phyloP scores from a whole-genome alignment of 1,140 invertebrate genomes.

The Meloidogyne chitwoodi region DNA sequence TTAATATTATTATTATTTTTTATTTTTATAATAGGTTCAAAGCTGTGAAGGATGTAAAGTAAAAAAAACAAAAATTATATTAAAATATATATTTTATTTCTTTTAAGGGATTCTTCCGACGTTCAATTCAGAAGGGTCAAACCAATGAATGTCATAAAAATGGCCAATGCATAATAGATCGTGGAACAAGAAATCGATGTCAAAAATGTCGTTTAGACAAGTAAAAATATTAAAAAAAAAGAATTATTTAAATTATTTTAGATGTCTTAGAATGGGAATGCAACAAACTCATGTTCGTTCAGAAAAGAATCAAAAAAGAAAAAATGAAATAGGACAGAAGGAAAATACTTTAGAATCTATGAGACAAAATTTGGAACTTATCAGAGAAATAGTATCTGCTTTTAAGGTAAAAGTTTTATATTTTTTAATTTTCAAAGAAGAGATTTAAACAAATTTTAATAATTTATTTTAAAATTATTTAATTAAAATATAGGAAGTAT shows the following conservation, averaged over 20 bases:
- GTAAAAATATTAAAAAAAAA: background rate
- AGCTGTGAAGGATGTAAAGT: slow-evolving; percentile 21
- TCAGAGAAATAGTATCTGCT: background rate
- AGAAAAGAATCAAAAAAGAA: slow-evolving; percentile 25
- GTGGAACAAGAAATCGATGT: slow-evolving; percentile 27
- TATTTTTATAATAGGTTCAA: slow-evolving; percentile 12
- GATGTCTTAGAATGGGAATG: slow-evolving; percentile 20
- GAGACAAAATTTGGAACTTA: slow-evolving; percentile 8
- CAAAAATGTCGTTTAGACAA: slow-evolving; percentile 35
- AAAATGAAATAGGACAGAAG: slow-evolving; percentile 12
- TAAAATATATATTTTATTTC: background rate
- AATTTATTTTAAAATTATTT: background rate
- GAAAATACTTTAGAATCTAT: slow-evolving; percentile 8
- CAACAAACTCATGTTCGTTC: slow-evolving; percentile 13
- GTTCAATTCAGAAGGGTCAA: slow-evolving; percentile 22
- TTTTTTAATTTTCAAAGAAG: background rate
- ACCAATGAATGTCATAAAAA: slow-evolving; percentile 29
- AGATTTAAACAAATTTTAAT: background rate
- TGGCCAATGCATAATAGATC: slow-evolving; percentile 22
- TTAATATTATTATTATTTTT: background rate
- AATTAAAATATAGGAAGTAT: background rate
- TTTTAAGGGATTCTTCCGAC: slow-evolving; percentile 36
- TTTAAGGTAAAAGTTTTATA: slow-evolving; percentile 1
- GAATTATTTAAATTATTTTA: background rate
- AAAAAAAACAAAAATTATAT: background rate